Base-by-base conservation (phyloP, 1,140 invertebrate genomes). In the Hylaeus anthracinus region DNA sequence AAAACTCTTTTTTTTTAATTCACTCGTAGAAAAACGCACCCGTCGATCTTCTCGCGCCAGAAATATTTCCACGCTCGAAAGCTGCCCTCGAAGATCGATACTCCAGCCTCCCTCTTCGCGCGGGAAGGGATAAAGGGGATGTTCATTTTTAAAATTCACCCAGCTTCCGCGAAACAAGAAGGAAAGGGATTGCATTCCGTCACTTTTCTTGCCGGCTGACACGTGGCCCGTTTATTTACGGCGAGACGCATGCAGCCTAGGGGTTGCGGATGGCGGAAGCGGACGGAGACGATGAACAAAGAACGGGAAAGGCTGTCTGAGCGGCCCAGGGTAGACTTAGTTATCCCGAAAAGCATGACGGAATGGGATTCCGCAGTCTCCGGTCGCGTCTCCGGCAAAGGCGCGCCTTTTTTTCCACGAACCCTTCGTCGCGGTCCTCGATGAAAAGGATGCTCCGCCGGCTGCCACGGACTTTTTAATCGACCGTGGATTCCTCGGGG, bases 361-460 rank as follows among this genome's bases (percentile, higher is more conserved):
- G 61, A 88, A 82, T 81, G 74, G 83, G 83, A 79, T 88, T 87
- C 83, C 76, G 74, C 61, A 61, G 72, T 86, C 86, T 78, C 72
- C 53, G 77, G 48, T 12, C 64, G 63, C 58, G 41, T 43, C 82
- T 80, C 74, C 76, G 63, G 81, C 70, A 26, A 26, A 26, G 26
- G 64, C 79, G 66, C 81, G 85, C 70, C 74, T 81, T 86, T 83
- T 83, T 83, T 83, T 84, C 81, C 73, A 61, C 55, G 26, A 37
- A 51, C 55, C 63, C 53, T 60, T 76, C 39, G 67, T 61, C 67
- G 12, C 60, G 53, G 10, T 14, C 41, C 41, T n/a, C 70, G 69
- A 53, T 55, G 70, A 79, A 79, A 72, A 45, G 70, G 58, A 64
- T 45, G 56, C 60, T 45, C 61, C 51, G 14, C 15, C 65, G 60